Conservation (phyloP, 2,888 invertebrate species). For the Rhogogaster chlorosoma region DNA sequence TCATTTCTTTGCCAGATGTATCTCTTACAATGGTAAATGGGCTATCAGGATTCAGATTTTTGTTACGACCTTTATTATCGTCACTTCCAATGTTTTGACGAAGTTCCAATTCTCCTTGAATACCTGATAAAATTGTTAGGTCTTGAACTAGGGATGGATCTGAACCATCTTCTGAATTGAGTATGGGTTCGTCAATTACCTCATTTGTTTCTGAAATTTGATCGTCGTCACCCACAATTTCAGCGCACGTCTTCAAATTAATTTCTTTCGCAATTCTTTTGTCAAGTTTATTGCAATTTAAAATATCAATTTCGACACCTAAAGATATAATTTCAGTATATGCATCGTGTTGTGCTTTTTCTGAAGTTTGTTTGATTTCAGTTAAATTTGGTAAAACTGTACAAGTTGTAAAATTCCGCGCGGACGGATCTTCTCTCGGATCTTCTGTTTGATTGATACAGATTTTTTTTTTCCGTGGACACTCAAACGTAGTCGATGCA, state of each 20-base stretch:
- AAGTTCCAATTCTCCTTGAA: not conserved
- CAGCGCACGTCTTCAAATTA: not conserved
- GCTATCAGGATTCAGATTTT: not conserved
- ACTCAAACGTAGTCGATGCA: not conserved
- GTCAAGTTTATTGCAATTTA: too few species aligned
- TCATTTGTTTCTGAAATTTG: not conserved
- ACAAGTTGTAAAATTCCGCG: too few species aligned
- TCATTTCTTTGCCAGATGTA: not conserved
- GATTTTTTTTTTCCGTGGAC: not conserved
- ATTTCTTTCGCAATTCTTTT: not conserved
- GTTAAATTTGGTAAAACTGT: too few species aligned
- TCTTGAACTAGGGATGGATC: not conserved
- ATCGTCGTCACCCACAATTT: not conserved
- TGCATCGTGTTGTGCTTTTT: too few species aligned
- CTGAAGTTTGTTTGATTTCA: too few species aligned
- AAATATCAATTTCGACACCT: too few species aligned
- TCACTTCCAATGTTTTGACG: not conserved
- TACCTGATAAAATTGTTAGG: not conserved
- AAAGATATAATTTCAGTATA: too few species aligned
- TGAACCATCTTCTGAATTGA: not conserved
- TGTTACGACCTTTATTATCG: not conserved
- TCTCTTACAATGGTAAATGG: constrained; percentile 3
- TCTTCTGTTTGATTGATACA: not conserved
- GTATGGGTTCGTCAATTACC: not conserved
- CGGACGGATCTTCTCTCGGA: not conserved